phyloP scores from a whole-genome alignment of 64 coral and sea anemone genomes.

The Stylophora pistillata region DNA sequence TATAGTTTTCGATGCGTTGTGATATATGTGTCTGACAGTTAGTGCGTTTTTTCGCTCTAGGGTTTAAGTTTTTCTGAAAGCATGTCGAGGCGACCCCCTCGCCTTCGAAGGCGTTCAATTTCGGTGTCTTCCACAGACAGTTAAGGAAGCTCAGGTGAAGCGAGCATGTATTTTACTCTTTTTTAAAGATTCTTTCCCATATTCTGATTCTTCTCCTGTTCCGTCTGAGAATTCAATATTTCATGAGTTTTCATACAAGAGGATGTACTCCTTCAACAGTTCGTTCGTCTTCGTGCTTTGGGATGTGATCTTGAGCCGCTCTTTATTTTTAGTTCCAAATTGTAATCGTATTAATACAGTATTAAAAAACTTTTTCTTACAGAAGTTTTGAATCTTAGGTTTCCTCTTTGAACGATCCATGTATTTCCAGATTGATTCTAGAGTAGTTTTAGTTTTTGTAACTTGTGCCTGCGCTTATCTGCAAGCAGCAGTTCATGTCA shows the following conservation, averaged over 20 bases:
- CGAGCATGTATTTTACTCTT: neutral
- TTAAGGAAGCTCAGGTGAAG: constrained; percentile 99
- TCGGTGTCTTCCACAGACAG: constrained; percentile 99
- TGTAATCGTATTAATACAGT: neutral
- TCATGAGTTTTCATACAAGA: neutral
- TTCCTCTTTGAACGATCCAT: neutral
- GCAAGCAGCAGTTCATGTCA: neutral
- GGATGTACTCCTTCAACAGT: neutral
- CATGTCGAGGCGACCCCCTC: constrained; percentile 98
- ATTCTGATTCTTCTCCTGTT: neutral
- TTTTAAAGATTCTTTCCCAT: neutral
- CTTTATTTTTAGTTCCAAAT: neutral
- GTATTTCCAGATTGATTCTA: neutral
- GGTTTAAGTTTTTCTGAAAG: constrained; percentile 98
- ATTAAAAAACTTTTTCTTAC: neutral
- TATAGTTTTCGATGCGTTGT: constrained; percentile 11
- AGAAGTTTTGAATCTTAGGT: neutral
- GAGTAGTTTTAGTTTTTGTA: neutral
- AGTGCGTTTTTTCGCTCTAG: constrained; percentile 68
- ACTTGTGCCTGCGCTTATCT: neutral
- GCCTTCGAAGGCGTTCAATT: constrained; percentile 97
- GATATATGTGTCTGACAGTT: constrained; percentile 1
- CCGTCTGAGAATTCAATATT: neutral
- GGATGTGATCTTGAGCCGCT: neutral
- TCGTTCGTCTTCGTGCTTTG: neutral